Conservation (phyloP, 2,113 vertebrate genomes). For the Nipponia nippon region DNA sequence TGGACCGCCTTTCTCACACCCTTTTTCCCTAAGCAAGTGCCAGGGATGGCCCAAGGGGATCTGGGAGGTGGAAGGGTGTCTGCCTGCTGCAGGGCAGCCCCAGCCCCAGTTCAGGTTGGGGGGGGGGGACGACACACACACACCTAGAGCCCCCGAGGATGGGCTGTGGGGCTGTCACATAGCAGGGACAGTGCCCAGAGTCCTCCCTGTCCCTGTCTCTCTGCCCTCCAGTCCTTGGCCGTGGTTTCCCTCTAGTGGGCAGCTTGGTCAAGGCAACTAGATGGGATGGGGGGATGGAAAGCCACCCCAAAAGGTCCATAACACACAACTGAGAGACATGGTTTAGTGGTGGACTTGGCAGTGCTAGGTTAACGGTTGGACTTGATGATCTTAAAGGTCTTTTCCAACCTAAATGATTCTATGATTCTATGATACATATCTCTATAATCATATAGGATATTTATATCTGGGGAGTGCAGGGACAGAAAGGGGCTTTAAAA, state of each 20-base stretch:
- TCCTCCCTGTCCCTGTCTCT: neutral
- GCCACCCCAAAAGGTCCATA: neutral
- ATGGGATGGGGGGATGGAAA: neutral
- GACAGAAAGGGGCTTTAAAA: neutral
- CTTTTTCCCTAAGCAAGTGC: neutral
- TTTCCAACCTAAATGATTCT: no score
- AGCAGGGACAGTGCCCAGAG: neutral
- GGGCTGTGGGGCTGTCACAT: neutral
- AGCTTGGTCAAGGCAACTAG: neutral
- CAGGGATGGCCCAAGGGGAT: neutral
- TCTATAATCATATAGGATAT: neutral
- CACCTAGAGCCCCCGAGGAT: neutral
- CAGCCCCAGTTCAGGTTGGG: neutral
- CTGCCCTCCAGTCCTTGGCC: neutral
- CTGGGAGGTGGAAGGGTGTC: neutral
- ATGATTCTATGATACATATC: neutral
- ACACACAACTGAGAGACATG: no score
- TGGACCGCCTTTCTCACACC: neutral
- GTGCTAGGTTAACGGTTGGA: no score
- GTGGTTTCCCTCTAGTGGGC: slow-evolving; percentile 61
- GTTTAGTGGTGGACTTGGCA: no score
- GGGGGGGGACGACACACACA: no score
- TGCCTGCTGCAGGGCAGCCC: neutral
- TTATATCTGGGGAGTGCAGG: neutral
- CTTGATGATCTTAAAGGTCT: no score